Evolutionary conservation across 2,113 vertebrate genomes (phyloP), one percentile per base, ranked within the genome.

Genomic region (Seriola aureovittata): DNA sequence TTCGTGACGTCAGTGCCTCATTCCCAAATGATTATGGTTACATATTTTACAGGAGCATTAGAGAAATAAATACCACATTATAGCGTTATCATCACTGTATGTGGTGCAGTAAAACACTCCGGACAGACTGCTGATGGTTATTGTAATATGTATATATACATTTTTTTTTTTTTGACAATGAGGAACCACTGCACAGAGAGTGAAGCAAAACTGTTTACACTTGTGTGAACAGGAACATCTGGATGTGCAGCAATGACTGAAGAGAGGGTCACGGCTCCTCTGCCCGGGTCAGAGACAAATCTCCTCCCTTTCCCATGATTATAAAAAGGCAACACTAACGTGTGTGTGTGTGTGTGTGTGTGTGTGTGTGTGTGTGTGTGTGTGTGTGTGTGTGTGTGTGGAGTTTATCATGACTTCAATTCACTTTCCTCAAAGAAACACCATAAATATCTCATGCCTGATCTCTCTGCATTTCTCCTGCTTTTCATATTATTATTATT

Each of bases 1-100:
- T 78, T 80, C 75, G 50, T 94, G 88, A 92, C 91, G 92, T 93
- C 89, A 90, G 54, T 1, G 48, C 3, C 52, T 57, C 40, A 3
- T 44, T 77, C 64, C 76, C 72, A 55, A 42, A 67, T 12, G 75
- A 65, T 29, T 29, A 32, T 46, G 46, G 14, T 34, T 46, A 8
- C 34, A 46, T 16, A n/a, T 59, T 17, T 17, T 23, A 8, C 44
- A 57, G 62, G 59, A 74, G 21, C 17, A 29, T 29, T 29, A 29
- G 29, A 23, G 11, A 42, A 42, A 42, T 42, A 14, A 11, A 40
- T 13, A 11, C n/a, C n/a, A 40, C 16, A n/a, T 4, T 3, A 29
- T 3, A 19, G 9, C 9, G 16, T 21, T 29, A 29, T 29, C 7
- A 38, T 40, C 14, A 14, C 21, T 0, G 40, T 19, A 8, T n/a